A percentile compares a stretch with the other conserved stretches of the same genome.
These are phyloP conservation scores for Argentina silus DNA, from an alignment of 2,797 vertebrate genomes.

Conservation along the genomic window DNA sequence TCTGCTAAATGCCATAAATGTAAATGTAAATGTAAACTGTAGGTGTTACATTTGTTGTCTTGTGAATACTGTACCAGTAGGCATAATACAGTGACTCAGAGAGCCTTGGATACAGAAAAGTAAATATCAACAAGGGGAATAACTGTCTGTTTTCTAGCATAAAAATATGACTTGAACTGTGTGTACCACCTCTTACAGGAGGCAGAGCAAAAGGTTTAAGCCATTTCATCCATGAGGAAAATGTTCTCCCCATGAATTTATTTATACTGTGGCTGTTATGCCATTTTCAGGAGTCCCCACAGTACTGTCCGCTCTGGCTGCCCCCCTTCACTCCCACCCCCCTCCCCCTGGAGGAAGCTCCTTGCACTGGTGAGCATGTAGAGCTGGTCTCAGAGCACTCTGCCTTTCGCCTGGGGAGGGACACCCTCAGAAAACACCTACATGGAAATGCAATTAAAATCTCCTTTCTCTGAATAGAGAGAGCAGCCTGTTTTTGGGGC, in stretches of 20 bases:
- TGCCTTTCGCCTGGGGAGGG: conserved; percentile 68
- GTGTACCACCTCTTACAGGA: conserved; percentile 48
- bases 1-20: too few species aligned
- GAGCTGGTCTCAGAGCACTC: conserved; percentile 73
- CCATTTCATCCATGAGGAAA: conserved; percentile 75
- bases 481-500: conserved; percentile 61
- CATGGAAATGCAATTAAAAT: conserved; percentile 84
- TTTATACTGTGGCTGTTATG: conserved; percentile 78
- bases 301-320: conserved; percentile 71
- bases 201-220: conserved; percentile 72
- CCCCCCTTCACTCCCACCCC: conserved; percentile 67
- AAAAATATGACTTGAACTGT: conserved; percentile 16
- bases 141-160: conserved; percentile 5
- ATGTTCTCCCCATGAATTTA: conserved; percentile 78
- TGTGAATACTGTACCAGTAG: background rate
- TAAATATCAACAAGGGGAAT: background rate
- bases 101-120: background rate
- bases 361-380: conserved; percentile 69
- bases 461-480: conserved; percentile 68
- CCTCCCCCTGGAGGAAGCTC: conserved; percentile 64
- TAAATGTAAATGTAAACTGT: too few species aligned
- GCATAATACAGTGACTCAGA: background rate
- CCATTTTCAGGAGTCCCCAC: conserved; percentile 75
- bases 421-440: conserved; percentile 75
- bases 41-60: too few species aligned